Percentiles rank a stretch among this genome's conserved stretches.
These are phyloP conservation scores for Pseudomyrmex pallidus DNA, from an alignment of 1,140 invertebrate species.

Conservation along the genomic window DNA sequence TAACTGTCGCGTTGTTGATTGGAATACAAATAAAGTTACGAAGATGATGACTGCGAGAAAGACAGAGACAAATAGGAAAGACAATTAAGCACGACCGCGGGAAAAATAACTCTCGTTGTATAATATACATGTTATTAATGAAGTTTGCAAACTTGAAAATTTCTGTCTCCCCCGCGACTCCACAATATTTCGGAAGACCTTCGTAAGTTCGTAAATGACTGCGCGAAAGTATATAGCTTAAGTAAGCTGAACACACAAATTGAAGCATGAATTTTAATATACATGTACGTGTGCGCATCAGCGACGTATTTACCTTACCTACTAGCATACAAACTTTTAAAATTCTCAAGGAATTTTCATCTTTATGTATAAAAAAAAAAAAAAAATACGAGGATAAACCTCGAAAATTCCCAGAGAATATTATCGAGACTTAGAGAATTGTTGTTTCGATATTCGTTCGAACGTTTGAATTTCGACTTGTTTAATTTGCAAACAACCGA, in stretches of 20 bases:
- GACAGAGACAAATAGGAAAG: not conserved
- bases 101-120: not conserved
- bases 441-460: too few relatives aligned
- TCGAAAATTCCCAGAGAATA: too few relatives aligned
- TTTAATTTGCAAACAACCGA: too few relatives aligned
- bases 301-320: too few relatives aligned
- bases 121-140: not conserved
- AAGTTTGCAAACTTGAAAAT: not conserved
- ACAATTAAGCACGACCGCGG: conserved; percentile 18
- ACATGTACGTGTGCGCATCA: conserved; percentile 10
- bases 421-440: too few relatives aligned
- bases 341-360: too few relatives aligned
- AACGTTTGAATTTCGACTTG: too few relatives aligned
- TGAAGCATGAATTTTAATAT: conserved; percentile 31
- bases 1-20: not conserved
- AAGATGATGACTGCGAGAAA: not conserved
- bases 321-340: too few relatives aligned
- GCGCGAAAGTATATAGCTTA: conserved; percentile 14
- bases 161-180: not conserved
- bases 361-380: too few relatives aligned
- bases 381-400: too few relatives aligned
- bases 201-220: conserved; percentile 28
- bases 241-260: not conserved
- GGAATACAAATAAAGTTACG: not conserved
- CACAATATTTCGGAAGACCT: conserved; percentile 15